Evolutionary conservation across 2,797 vertebrate genomes (phyloP).

Genomic region (Graptemys geographica): DNA sequence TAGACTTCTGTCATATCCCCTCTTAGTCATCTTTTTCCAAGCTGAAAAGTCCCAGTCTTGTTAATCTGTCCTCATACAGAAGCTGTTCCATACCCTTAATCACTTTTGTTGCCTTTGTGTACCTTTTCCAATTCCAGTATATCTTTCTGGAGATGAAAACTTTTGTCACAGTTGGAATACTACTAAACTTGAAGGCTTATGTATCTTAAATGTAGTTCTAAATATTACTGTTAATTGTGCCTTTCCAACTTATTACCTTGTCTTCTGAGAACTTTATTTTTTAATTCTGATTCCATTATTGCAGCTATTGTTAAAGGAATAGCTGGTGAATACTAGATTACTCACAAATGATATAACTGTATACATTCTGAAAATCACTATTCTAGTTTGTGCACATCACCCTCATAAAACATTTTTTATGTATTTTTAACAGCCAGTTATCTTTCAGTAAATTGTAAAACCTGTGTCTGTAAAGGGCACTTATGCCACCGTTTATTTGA

Average conservation of each 20-base stretch:
- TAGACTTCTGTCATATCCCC: neutral
- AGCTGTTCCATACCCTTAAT: neutral
- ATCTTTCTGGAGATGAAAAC: neutral
- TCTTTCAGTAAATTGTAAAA: neutral
- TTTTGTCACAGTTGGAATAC: neutral
- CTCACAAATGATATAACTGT: neutral
- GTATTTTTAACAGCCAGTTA: neutral
- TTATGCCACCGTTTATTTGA: neutral
- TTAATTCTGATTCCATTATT: conserved; percentile 46
- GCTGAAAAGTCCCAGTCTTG: neutral
- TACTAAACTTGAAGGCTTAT: neutral
- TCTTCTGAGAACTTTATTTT: neutral
- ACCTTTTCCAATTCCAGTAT: neutral
- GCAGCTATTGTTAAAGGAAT: neutral
- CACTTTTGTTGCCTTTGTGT: neutral
- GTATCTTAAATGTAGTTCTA: conserved; percentile 16
- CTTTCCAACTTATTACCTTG: neutral
- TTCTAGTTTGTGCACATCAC: neutral
- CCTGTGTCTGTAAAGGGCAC: neutral
- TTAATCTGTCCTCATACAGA: neutral
- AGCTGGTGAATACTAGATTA: conserved; percentile 3
- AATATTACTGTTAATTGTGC: neutral
- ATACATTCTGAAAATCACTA: neutral
- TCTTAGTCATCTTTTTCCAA: neutral
- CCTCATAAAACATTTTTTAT: neutral